These are phyloP conservation scores for Seira sanloemensis DNA, from an alignment of 2,888 invertebrate genomes.

Conservation along the genomic window DNA sequence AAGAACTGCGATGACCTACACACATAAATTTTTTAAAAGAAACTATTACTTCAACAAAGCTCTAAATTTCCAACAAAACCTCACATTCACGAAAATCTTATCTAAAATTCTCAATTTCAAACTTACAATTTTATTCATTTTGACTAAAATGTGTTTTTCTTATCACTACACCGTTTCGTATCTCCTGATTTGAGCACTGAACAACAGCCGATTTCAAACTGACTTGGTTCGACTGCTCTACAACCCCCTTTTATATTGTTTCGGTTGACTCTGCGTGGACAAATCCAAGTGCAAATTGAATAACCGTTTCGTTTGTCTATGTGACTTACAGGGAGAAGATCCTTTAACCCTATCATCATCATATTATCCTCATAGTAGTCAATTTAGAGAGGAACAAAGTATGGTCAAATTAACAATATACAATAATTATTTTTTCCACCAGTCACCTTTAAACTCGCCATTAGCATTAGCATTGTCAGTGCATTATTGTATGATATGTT, in stretches of 20 bases:
- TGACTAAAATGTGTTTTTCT: neutral
- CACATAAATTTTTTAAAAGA: neutral
- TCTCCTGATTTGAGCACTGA: too few species aligned
- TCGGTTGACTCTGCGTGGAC: neutral
- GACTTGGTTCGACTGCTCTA: constrained; percentile 24
- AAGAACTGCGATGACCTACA: constrained; percentile 58
- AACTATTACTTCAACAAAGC: neutral
- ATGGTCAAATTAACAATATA: constrained; percentile 42
- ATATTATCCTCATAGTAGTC: neutral
- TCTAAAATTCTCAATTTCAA: neutral
- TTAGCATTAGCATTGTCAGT: neutral
- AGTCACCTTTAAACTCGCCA: constrained; percentile 36
- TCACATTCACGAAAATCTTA: neutral
- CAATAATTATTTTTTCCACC: constrained; percentile 34
- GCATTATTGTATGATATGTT: neutral
- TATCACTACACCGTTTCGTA: neutral
- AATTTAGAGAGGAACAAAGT: constrained; percentile 26
- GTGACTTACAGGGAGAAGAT: constrained; percentile 28
- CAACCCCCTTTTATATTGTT: constrained; percentile 44
- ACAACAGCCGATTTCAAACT: constrained; percentile 31
- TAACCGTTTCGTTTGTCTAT: neutral
- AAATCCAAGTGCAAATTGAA: constrained; percentile 2
- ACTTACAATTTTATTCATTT: constrained; percentile 59
- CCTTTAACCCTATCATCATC: neutral
- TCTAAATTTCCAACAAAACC: neutral